These are phyloP conservation scores for Agrypnus murinus DNA, from an alignment of 2,888 invertebrate genomes.

Conservation along the genomic window DNA sequence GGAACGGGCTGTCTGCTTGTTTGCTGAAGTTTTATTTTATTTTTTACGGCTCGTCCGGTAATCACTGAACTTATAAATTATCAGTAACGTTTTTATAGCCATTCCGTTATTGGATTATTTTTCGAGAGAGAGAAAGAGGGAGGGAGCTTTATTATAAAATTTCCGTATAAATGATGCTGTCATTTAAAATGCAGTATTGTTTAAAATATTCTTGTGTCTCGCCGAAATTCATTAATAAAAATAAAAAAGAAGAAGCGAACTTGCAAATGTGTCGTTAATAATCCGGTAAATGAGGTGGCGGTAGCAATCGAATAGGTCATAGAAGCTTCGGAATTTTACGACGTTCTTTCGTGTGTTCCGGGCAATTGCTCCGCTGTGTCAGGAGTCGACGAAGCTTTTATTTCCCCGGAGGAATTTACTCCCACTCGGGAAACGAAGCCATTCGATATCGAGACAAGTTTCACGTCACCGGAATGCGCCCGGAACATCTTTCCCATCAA, in stretches of 20 bases:
- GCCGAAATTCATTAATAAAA: constrained; percentile 37
- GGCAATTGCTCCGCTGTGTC: constrained; percentile 67
- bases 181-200: constrained; percentile 8
- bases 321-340: constrained; percentile 63
- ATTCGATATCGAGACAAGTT: constrained; percentile 67
- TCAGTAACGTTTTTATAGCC: background rate
- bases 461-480: constrained; percentile 64
- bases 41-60: constrained; percentile 18
- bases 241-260: constrained; percentile 14
- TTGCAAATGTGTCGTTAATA: constrained; percentile 60
- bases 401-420: constrained; percentile 68
- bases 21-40: constrained; percentile 15
- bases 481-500: constrained; percentile 50
- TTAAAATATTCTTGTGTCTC: background rate
- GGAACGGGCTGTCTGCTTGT: constrained; percentile 15
- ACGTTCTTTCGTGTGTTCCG: constrained; percentile 65
- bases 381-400: constrained; percentile 70
- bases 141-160: background rate
- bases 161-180: background rate
- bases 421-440: constrained; percentile 66
- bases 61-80: constrained; percentile 5
- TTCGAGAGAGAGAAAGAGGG: no score
- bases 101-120: background rate
- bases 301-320: constrained; percentile 64
- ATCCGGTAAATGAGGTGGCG: constrained; percentile 67